Evolutionary conservation across 1,140 invertebrate species (phyloP).

Genomic region (Hypothenemus hampei): DNA sequence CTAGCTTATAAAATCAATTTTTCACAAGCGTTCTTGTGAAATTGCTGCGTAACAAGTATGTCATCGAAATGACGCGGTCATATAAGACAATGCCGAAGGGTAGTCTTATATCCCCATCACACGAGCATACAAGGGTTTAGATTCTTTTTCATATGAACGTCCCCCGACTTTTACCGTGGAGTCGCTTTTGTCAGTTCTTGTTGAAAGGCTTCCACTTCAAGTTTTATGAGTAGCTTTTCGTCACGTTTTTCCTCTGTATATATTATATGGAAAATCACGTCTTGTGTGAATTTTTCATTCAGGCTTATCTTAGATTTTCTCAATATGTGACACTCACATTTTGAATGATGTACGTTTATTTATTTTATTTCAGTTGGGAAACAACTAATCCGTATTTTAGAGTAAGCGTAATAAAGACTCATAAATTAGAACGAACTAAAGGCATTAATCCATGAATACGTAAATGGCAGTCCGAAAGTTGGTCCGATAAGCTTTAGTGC

Average conservation of each 20-base stretch:
- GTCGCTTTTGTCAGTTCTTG: conserved; percentile 19
- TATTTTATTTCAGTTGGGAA: no score
- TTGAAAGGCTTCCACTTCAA: conserved; percentile 16
- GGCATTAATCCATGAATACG: no score
- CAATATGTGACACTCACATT: no score
- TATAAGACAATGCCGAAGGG: conserved; percentile 11
- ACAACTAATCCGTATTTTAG: no score
- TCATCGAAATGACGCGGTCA: conserved; percentile 7
- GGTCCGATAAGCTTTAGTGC: no score
- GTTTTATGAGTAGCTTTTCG: conserved; percentile 19
- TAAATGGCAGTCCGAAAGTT: no score
- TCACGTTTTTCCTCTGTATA: conserved; percentile 13
- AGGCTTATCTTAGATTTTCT: no score
- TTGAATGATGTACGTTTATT: no score
- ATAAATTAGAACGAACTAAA: no score
- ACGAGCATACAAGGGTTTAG: conserved; percentile 13
- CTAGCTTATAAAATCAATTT: conserved; percentile 16
- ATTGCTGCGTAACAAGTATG: conserved; percentile 18
- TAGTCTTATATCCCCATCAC: conserved; percentile 7
- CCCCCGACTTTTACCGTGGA: conserved; percentile 12
- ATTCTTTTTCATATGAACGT: conserved; percentile 15
- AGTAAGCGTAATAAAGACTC: no score
- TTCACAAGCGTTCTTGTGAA: conserved; percentile 4
- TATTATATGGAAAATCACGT: conserved; percentile 9
- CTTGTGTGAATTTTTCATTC: background rate